Evolutionary conservation across 2,888 invertebrate genomes (phyloP), one percentile per base, ranked within the genome.

Genomic region (Heteromurus nitidus): DNA sequence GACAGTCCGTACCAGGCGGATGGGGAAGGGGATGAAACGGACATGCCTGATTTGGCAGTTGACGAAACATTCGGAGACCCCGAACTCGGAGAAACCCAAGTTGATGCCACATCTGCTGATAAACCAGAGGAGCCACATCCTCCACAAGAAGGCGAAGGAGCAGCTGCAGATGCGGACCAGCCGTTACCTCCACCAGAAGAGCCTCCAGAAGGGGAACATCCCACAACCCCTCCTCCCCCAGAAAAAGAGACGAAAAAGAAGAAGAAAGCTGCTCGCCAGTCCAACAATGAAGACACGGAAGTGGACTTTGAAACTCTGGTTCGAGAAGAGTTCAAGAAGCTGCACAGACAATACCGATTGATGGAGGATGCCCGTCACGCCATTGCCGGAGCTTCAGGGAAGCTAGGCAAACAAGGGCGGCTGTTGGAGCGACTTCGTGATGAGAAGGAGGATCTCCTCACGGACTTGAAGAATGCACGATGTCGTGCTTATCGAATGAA

Each of bases 321-420:
- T 0, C 26, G 67, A 36, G 83, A 84, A 58, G 85, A 85, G 64
- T 85, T 82, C 30, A 80, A 82, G 53, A 84, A 83, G 26, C 79
- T 85, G 18, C 84, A 84, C 44, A 53, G 85, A 7, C 82, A 83
- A 44, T 85, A 84, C 58, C 82, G 85, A 0, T 42, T 85, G 24
- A 84, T 85, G 84, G 84, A 84, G 69, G 84, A 85, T 82, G 82
- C 82, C 36, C 82, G 83, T 7, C 84, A 83, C 60, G 74, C 72
- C 1, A 81, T 85, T 44, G 81, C 83, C 13, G 82, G 82, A n/a
- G 72, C 77, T 3, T 80, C 74, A 5, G 83, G 82, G 42, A 81
- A 81, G 24, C 28, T 82, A 1, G 55, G 69, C n/a, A 81, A 82
- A 47, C 74, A 82, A 53, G 84, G 76, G 0, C 13, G 30, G 13